phyloP scores from a whole-genome alignment of 2,797 vertebrate species.

The Hemibagrus guttatus region DNA sequence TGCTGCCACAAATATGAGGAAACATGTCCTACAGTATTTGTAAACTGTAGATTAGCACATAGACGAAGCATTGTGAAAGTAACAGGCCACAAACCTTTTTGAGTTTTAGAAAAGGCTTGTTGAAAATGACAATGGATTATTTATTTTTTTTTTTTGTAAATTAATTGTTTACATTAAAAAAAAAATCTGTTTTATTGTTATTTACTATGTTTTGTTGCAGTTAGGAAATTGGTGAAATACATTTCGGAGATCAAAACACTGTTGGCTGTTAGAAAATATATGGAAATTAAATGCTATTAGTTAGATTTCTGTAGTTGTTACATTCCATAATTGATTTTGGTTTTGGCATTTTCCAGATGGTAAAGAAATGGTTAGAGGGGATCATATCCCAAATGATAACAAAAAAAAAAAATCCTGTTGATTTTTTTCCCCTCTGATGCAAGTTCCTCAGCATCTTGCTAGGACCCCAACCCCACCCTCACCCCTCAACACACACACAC shows the following conservation, averaged over 20 bases:
- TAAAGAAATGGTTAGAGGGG: background rate
- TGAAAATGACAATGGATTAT: background rate
- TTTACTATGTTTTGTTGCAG: background rate
- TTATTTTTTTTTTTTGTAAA: background rate
- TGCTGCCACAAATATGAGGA: background rate
- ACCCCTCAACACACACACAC: background rate
- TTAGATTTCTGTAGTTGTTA: background rate
- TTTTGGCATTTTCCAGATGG: background rate
- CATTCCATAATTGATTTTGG: background rate
- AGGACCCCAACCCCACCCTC: background rate
- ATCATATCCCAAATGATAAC: slow-evolving; percentile 24
- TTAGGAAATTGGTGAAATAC: background rate
- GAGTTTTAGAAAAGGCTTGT: background rate
- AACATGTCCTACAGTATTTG: background rate
- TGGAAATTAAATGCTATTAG: background rate
- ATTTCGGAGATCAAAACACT: background rate
- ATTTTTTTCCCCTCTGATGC: slow-evolving; percentile 40
- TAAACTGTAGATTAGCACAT: background rate
- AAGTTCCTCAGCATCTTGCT: slow-evolving; percentile 29
- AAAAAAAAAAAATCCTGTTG: slow-evolving; percentile 25
- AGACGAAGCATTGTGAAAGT: background rate
- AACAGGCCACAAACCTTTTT: background rate
- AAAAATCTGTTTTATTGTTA: background rate
- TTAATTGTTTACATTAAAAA: background rate
- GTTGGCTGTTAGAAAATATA: background rate